A percentile compares a stretch with the other conserved stretches of the same genome.
These are phyloP conservation scores for Neoniphon sammara DNA, from an alignment of 2,797 vertebrate species.

Conservation along the genomic window DNA sequence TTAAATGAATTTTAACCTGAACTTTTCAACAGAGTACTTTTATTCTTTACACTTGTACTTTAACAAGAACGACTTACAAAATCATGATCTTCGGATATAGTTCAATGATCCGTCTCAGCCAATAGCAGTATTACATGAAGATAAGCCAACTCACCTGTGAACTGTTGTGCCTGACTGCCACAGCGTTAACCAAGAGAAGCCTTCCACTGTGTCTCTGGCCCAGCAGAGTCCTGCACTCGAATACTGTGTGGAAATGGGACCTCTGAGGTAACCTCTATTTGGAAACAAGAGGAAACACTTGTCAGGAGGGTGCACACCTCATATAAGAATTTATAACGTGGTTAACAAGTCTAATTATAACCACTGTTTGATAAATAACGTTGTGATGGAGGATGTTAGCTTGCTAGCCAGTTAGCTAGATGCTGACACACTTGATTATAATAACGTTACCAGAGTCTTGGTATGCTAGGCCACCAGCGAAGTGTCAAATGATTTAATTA, in stretches of 20 bases:
- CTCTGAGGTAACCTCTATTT: constrained; percentile 69
- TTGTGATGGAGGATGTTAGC: too few relatives aligned
- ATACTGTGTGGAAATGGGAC: constrained; percentile 75
- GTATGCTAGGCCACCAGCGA: too few relatives aligned
- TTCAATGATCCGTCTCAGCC: too few relatives aligned
- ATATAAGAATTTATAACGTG: not conserved
- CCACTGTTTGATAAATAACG: not conserved
- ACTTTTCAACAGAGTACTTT: not conserved
- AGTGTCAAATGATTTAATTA: too few relatives aligned
- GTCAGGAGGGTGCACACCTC: not conserved
- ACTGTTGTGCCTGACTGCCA: constrained; percentile 79
- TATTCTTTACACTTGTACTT: not conserved
- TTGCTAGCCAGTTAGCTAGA: too few relatives aligned
- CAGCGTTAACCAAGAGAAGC: constrained; percentile 73
- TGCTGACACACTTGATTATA: too few relatives aligned
- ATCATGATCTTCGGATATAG: too few relatives aligned
- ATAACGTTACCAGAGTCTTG: too few relatives aligned
- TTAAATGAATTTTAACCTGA: too few relatives aligned
- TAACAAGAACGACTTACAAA: not conserved
- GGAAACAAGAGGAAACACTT: not conserved
- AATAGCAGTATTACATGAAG: not conserved
- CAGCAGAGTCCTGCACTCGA: constrained; percentile 60
- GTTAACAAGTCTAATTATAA: not conserved
- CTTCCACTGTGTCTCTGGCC: constrained; percentile 64
- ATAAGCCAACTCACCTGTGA: constrained; percentile 74